Conservation (phyloP, 2,888 invertebrate genomes). For the Drosophila subquinaria region DNA sequence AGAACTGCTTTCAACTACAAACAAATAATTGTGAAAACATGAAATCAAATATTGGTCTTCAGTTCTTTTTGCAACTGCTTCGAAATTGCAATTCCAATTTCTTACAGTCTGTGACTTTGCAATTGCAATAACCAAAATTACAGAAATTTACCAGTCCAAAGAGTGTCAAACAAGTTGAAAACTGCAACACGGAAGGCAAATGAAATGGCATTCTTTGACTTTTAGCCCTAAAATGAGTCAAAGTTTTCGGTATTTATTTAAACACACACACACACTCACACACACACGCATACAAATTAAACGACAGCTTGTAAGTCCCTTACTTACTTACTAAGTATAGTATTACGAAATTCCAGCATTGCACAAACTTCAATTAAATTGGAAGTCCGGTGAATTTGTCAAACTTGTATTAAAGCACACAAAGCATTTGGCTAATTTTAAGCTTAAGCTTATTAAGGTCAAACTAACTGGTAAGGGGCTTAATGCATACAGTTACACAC, state of each 20-base stretch:
- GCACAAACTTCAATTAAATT: conserved; percentile 2
- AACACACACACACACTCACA: neutral
- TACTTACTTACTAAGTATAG: conserved; percentile 3
- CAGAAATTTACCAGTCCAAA: neutral
- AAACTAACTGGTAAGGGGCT: neutral
- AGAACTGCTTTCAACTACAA: neutral
- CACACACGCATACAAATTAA: no score
- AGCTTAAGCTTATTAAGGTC: conserved; percentile 11
- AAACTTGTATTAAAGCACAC: neutral
- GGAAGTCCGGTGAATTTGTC: neutral
- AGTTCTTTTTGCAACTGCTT: neutral
- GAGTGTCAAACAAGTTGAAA: neutral
- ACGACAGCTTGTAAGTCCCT: neutral
- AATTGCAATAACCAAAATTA: neutral
- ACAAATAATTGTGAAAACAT: neutral
- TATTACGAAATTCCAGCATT: neutral
- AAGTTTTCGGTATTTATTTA: neutral
- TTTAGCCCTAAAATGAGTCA: neutral
- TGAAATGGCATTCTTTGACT: neutral
- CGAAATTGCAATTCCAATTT: neutral
- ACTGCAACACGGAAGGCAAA: neutral
- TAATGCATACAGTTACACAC: neutral
- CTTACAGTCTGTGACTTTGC: neutral
- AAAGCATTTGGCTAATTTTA: conserved; percentile 9
- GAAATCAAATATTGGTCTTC: neutral